Base-by-base conservation (phyloP, 2,113 vertebrate species). In the Cynoglossus semilaevis region DNA sequence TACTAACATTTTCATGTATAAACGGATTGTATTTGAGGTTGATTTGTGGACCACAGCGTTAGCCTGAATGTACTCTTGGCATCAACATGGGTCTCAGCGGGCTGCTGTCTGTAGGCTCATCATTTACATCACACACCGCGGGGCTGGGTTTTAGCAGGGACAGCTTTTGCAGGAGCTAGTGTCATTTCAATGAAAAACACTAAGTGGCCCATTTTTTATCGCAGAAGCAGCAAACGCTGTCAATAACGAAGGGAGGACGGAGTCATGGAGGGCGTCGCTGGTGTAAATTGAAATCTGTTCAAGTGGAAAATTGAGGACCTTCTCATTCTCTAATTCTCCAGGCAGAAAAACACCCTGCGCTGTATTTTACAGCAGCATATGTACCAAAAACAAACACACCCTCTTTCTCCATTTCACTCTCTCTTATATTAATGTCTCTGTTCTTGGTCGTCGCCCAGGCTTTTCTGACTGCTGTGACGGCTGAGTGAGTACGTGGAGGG, bases 281-380 rank as follows among this genome's bases (percentile, higher is more conserved):
- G 79, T 68, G 77, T 63, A 86, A 81, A 87, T 81, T 79, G 84
- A 88, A 87, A 88, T 87, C 65, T 79, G 55, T 71, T 83, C 41
- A 78, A 71, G 82, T 86, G 84, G 80, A 86, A 90, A 90, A 90
- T 85, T 86, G 80, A 81, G 85, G 74, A 43, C 63, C 49, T 74
- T 76, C 81, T 76, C 60, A 46, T 18, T n/a, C 53, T 73, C 58
- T 75, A 67, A 76, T 81, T 79, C 70, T 70, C 37, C 8, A 63
- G 63, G 58, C 64, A 67, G 49, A 70, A 51, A 70, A 77, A 67
- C 61, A 62, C 58, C 65, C 62, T 62, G 61, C 19, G 44, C 29
- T 72, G 45, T 65, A 66, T 68, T 56, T 70, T 45, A 47, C 22
- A 40, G 35, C 29, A 5, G 11, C 68, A 66, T 45, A 51, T 29